phyloP scores from a whole-genome alignment of 37 sponge, comb jelly and placozoan genomes.

The Geodia barretti region DNA sequence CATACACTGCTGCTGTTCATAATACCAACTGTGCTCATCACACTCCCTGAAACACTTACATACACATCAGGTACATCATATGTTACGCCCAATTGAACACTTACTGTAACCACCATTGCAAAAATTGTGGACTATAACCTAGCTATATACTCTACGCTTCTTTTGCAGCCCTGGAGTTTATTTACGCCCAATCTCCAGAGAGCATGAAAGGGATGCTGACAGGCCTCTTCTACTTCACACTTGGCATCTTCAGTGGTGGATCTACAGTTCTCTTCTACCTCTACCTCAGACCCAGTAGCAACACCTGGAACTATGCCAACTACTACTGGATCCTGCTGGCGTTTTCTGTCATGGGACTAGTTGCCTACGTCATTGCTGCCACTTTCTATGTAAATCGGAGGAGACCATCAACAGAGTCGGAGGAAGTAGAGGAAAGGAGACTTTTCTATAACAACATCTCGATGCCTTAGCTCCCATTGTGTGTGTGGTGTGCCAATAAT shows the following conservation, averaged over 20 bases:
- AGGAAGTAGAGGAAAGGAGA: not conserved
- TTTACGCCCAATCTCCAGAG: constrained; percentile 66
- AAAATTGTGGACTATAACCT: no score
- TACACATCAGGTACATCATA: constrained; percentile 18
- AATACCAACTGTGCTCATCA: constrained; percentile 15
- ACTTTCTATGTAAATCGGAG: constrained; percentile 29
- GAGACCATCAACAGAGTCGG: constrained; percentile 19
- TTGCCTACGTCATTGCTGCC: constrained; percentile 24
- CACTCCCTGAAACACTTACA: constrained; percentile 9
- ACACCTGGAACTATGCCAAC: not conserved
- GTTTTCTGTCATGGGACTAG: constrained; percentile 26
- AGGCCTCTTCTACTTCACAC: constrained; percentile 11
- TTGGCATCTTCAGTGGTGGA: not conserved
- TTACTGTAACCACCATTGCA: no score
- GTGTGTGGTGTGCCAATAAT: no score
- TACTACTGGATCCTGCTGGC: not conserved
- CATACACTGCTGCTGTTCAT: constrained; percentile 10
- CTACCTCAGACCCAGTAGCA: not conserved
- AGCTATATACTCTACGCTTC: no score
- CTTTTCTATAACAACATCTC: not conserved
- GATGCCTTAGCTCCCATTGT: no score
- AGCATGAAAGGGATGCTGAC: constrained; percentile 63
- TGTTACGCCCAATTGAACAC: no score
- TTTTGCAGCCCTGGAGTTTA: constrained; percentile 56
- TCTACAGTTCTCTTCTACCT: not conserved